phyloP scores from a whole-genome alignment of 2,888 invertebrate species.

The Drosophila prostipennis region DNA sequence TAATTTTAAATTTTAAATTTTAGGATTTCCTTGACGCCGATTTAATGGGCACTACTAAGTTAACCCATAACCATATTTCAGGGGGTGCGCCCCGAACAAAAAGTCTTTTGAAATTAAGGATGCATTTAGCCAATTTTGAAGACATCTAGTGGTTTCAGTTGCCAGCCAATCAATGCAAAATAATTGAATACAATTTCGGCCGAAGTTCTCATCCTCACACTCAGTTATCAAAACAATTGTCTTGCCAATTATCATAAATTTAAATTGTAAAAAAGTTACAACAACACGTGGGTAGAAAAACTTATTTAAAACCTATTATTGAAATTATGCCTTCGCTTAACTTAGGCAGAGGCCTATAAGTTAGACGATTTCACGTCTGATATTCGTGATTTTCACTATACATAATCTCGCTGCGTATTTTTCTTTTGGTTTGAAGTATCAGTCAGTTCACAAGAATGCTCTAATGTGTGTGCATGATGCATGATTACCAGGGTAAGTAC shows the following conservation, averaged over 20 bases:
- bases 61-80: conserved; percentile 46
- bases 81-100: conserved; percentile 57
- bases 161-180: conserved; percentile 57
- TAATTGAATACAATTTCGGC: conserved; percentile 59
- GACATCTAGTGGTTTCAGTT: conserved; percentile 73
- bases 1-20: conserved; percentile 18
- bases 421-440: conserved; percentile 59
- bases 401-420: conserved; percentile 28
- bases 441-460: conserved; percentile 72
- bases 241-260: conserved; percentile 72
- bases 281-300: conserved; percentile 75
- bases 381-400: conserved; percentile 15
- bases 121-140: conserved; percentile 75
- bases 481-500: conserved; percentile 7
- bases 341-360: conserved; percentile 48
- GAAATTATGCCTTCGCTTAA: conserved; percentile 68
- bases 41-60: conserved; percentile 15
- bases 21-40: conserved; percentile 13
- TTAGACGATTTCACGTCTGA: conserved; percentile 60
- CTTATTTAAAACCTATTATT: conserved; percentile 79
- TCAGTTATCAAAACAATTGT: conserved; percentile 59
- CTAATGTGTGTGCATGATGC: conserved; percentile 3
- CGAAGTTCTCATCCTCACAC: conserved; percentile 43
- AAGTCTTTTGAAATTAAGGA: conserved; percentile 70
- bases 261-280: conserved; percentile 77